Evolutionary conservation across 2,888 invertebrate species (phyloP).

Genomic region (Hanleya hanleyi): DNA sequence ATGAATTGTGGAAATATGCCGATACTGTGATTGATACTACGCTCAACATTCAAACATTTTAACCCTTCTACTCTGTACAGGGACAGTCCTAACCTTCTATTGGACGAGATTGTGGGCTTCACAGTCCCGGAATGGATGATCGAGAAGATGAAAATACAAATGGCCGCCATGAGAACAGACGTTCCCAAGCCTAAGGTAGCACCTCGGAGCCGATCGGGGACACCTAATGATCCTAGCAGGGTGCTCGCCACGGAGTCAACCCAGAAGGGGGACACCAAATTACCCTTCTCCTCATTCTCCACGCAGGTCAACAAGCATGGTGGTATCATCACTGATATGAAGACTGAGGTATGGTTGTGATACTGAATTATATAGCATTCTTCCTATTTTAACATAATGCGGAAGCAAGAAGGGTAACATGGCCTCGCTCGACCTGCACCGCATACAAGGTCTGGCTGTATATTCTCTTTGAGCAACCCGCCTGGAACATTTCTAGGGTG

Average conservation of each 20-base stretch:
- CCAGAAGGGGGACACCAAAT: neutral
- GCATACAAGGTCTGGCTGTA: no score
- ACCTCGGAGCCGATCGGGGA: slow-evolving; percentile 51
- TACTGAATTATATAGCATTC: no score
- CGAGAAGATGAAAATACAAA: slow-evolving; percentile 82
- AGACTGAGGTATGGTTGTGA: neutral
- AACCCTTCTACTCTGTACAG: slow-evolving; percentile 38
- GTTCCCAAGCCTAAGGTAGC: slow-evolving; percentile 36
- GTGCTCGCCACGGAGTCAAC: neutral
- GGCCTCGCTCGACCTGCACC: no score
- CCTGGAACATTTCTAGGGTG: no score
- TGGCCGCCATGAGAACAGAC: slow-evolving; percentile 74
- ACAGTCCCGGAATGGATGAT: slow-evolving; percentile 84
- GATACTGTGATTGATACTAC: no score
- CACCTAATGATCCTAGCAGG: slow-evolving; percentile 38
- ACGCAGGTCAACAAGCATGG: neutral
- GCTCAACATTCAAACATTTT: no score
- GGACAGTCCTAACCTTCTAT: slow-evolving; percentile 56
- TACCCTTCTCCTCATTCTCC: slow-evolving; percentile 40
- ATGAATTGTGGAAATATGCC: no score
- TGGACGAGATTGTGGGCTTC: slow-evolving; percentile 83
- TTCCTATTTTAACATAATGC: no score
- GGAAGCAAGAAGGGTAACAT: no score
- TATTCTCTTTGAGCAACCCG: no score
- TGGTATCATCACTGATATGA: neutral